Percentiles rank a stretch among this genome's conserved stretches.
These are phyloP conservation scores for Bedellia somnulentella DNA, from an alignment of 2,888 invertebrate species.

Conservation along the genomic window DNA sequence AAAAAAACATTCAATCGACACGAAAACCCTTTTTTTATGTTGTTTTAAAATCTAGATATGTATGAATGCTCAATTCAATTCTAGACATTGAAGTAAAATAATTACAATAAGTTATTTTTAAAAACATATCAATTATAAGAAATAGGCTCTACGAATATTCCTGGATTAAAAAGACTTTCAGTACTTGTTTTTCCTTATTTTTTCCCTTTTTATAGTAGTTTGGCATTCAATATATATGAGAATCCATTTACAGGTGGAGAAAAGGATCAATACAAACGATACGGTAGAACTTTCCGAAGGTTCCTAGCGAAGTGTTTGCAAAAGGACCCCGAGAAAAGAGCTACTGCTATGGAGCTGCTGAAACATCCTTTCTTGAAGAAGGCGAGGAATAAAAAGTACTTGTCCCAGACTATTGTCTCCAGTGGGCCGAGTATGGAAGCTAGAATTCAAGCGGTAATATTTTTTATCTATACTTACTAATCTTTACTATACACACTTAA, in stretches of 20 bases:
- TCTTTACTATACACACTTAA: background rate
- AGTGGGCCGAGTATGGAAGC: constrained; percentile 88
- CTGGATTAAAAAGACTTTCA: too few species aligned
- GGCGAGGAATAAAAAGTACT: constrained; percentile 89
- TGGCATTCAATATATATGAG: too few species aligned
- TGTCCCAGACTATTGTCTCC: constrained; percentile 82
- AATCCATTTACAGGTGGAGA: constrained; percentile 68
- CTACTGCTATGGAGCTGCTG: constrained; percentile 91
- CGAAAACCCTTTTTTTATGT: too few species aligned
- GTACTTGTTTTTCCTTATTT: too few species aligned
- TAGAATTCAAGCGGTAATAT: constrained; percentile 81
- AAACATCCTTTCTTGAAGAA: constrained; percentile 98
- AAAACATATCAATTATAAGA: too few species aligned
- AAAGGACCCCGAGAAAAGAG: constrained; percentile 92
- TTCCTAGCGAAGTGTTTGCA: constrained; percentile 96
- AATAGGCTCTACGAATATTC: too few species aligned
- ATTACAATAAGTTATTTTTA: too few species aligned
- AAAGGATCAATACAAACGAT: constrained; percentile 96
- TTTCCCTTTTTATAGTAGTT: too few species aligned
- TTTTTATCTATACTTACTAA: constrained; percentile 12
- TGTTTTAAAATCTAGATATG: too few species aligned
- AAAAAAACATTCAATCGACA: too few species aligned
- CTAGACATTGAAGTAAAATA: too few species aligned
- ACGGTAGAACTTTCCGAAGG: constrained; percentile 96
- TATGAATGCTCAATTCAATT: too few species aligned